Base-by-base conservation (phyloP, 2,888 invertebrate genomes). In the Limnephilus lunatus region DNA sequence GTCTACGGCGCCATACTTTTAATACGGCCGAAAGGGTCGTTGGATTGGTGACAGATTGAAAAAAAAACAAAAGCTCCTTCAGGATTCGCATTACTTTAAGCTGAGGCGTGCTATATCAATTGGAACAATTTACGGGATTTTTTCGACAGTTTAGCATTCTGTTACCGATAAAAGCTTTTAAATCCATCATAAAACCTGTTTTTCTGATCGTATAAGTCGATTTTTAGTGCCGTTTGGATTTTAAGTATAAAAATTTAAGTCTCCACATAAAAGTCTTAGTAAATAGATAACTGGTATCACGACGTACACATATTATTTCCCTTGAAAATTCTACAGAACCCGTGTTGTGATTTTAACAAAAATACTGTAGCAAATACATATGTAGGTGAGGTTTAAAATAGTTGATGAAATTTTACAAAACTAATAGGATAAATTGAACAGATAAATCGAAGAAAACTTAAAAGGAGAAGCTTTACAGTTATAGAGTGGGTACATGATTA, bases 1-100 rank as follows among this genome's bases (percentile, higher is more conserved):
- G 68, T 68, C 68, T 68, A 68, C 68, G 68, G 68, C 68, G 68
- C 68, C 68, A 68, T 68, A 68, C 68, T 68, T 68, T 68, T 68
- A n/a, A 68, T 68, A 68, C n/a, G 68, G n/a, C 25, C 5, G 25
- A 25, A 25, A 25, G 25, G 25, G 68, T n/a, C 68, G 68, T 68
- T 68, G 68, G 9, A 68, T 68, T 68, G 68, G 68, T 68, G 68
- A 68, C 68, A 68, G 25, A 25, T 68, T 68, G 68, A 68, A 68
- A 68, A 68, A 68, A 68, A 68, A 25, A n/a, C 25, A 68, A 68
- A n/a, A 68, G 25, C 68, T 68, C 68, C 68, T 68, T 68, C 68
- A 9, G 68, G 9, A 68, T 9, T n/a, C 25, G n/a, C 25, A 68
- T 68, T 68, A 68, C 68, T 68, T 68, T 68, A 25, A n/a, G 68